A percentile compares a stretch with the other conserved stretches of the same genome.
Conservation (phyloP, 2,797 vertebrate genomes). For the Netta rufina region DNA sequence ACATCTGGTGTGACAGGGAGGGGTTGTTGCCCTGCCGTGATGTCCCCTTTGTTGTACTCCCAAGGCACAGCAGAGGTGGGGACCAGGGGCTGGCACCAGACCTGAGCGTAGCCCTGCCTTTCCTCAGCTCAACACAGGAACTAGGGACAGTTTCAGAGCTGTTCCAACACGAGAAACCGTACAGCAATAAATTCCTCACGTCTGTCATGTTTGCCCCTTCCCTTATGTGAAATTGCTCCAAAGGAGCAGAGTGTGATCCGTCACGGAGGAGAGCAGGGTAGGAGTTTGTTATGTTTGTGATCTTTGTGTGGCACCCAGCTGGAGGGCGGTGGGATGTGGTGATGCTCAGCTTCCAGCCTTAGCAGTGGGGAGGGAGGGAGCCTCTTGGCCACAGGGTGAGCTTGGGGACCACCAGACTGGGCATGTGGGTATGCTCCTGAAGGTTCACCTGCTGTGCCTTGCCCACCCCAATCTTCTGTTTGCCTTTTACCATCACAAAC, state of each 20-base stretch:
- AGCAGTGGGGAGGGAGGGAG: background rate
- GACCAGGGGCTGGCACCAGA: background rate
- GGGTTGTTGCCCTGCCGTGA: background rate
- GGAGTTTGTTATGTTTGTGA: constrained; percentile 31
- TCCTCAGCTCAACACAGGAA: accelerated
- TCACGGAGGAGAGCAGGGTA: background rate
- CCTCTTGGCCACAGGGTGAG: background rate
- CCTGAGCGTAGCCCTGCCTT: background rate
- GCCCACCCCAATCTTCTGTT: background rate
- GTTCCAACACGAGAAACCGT: background rate
- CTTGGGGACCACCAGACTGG: background rate
- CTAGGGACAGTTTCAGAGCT: background rate
- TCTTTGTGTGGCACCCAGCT: background rate
- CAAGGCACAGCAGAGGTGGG: background rate
- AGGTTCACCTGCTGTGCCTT: background rate
- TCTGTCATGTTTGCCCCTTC: background rate
- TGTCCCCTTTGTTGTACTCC: too few relatives aligned
- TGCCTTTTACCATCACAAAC: background rate
- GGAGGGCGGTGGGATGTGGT: background rate
- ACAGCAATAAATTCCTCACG: background rate
- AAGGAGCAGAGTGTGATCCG: background rate
- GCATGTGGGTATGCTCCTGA: background rate
- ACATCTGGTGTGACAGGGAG: accelerated
- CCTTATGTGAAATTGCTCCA: background rate
- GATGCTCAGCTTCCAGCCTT: background rate